A percentile compares a stretch with the other conserved stretches of the same genome.
Evolutionary conservation across 2,113 vertebrate species (phyloP).

Genomic region (Delphinus delphis): DNA sequence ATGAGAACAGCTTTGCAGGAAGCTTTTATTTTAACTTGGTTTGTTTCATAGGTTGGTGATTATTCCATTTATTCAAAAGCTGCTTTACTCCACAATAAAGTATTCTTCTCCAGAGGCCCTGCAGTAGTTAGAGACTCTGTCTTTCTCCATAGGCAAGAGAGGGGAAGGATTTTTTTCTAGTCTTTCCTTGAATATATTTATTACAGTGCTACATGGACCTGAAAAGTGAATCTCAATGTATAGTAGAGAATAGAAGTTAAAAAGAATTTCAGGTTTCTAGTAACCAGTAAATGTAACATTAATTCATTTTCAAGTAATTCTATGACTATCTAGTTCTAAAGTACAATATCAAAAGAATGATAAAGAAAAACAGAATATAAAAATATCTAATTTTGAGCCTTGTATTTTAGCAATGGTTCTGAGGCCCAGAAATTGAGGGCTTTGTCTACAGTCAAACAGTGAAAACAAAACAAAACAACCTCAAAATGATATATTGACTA

Average conservation of each 20-base stretch:
- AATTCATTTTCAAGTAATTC: neutral
- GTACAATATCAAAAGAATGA: neutral
- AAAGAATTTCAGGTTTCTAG: neutral
- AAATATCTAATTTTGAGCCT: neutral
- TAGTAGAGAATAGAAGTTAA: neutral
- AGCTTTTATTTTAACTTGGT: neutral
- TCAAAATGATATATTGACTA: no score
- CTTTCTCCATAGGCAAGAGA: neutral
- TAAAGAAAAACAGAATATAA: neutral
- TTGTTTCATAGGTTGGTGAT: neutral
- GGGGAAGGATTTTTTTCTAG: neutral
- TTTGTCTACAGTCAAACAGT: neutral
- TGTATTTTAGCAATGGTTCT: neutral
- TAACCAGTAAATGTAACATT: neutral
- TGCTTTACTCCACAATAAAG: neutral
- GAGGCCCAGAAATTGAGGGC: neutral
- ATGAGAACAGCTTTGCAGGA: neutral
- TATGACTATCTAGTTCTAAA: neutral
- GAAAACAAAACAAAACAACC: neutral
- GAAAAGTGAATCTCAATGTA: neutral
- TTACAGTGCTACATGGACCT: neutral
- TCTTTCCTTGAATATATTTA: neutral
- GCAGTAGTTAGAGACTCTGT: neutral
- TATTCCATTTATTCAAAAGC: neutral
- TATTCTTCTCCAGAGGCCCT: neutral